Evolutionary conservation across 2,888 invertebrate species (phyloP), one percentile per base, ranked within the genome.

Genomic region (Volucella inflata): DNA sequence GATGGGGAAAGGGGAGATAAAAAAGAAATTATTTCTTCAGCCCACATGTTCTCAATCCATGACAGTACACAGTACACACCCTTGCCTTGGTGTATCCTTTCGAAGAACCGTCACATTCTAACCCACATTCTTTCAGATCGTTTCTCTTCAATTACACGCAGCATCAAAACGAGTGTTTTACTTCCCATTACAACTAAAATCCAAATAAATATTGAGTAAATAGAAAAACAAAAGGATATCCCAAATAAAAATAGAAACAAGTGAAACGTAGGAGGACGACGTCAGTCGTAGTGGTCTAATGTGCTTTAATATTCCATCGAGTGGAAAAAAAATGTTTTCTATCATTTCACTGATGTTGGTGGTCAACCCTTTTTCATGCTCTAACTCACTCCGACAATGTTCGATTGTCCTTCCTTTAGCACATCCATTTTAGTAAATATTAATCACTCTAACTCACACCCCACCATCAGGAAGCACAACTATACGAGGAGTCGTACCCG

Each of bases 81-180:
- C 4, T 6, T n/a, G n/a, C n/a, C n/a, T 30, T 30, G 30, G 42
- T 55, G 14, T 53, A 36, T 44, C 30, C 30, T 21, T 64, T 36
- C 38, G 10, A 17, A 36, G 10, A 17, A 36, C 14, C n/a, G n/a
- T n/a, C 30, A 8, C 8, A 60, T 51, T 36, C 55, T 70, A 80
- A 68, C 71, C 76, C 77, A 81, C 81, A 81, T 81, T 77, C 85
- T 74, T 85, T 77, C 85, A 85, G 72, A 77, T 85, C 72, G 85
- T 81, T 81, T 85, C 76, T 81, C 85, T 85, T 85, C 85, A 81
- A 85, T 81, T 85, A 85, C 76, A 81, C 81, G 85, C 81, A 85
- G 85, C 80, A 80, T 80, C 84, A 53, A 71, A 81, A 81, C 85
- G 85, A 81, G 85, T 85, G 85, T 85, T 85, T 85, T 81, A 85